Evolutionary conservation across 2,113 vertebrate genomes (phyloP).

Genomic region (Phalacrocorax aristotelis): DNA sequence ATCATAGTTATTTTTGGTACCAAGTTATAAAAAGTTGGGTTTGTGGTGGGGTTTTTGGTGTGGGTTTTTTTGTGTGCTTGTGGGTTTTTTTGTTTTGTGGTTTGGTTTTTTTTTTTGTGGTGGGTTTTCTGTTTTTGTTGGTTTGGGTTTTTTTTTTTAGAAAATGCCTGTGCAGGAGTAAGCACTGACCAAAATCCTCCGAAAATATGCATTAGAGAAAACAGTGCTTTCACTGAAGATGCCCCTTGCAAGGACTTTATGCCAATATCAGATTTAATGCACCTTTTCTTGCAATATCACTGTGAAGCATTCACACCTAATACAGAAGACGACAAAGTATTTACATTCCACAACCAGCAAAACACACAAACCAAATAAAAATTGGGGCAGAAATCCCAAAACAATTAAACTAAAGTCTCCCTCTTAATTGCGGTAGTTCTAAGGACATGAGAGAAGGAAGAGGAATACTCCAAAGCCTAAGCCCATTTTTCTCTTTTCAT

Average conservation of each 20-base stretch:
- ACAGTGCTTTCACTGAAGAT: background rate
- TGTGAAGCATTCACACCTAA: background rate
- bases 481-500: background rate
- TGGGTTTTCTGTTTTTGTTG: no score
- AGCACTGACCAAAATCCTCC: background rate
- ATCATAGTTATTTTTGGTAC: background rate
- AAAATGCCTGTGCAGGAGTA: background rate
- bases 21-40: background rate
- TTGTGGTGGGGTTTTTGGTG: no score
- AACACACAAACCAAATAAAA: background rate
- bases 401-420: background rate
- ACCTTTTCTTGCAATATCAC: background rate
- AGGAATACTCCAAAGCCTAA: background rate
- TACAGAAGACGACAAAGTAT: background rate
- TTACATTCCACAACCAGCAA: background rate
- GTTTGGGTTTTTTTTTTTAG: background rate
- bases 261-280: background rate
- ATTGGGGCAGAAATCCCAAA: rapidly evolving
- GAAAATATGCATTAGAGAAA: background rate
- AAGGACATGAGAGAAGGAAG: background rate
- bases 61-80: background rate
- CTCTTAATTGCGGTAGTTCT: background rate
- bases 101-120: background rate
- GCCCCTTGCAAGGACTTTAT: background rate
- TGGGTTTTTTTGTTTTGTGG: no score